Conservation (phyloP, 2,113 vertebrate species). For the Barnardius zonarius region DNA sequence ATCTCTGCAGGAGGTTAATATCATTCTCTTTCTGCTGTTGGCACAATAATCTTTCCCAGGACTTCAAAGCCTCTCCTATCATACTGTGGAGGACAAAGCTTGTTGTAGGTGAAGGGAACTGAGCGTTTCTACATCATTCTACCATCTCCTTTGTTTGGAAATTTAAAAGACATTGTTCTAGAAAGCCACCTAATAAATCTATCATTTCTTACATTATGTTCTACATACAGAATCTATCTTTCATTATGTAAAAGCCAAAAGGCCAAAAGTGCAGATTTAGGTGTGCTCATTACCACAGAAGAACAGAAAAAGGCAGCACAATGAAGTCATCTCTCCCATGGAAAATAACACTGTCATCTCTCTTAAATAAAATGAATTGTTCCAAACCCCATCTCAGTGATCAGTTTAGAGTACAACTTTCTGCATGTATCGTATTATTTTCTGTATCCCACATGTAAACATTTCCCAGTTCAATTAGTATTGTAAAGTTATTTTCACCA, state of each 20-base stretch:
- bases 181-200: constrained; percentile 35
- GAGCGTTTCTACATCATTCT: neutral
- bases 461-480: neutral
- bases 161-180: constrained; percentile 39
- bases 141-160: constrained; percentile 15
- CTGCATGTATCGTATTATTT: neutral
- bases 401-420: neutral
- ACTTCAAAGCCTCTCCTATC: constrained; percentile 38
- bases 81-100: constrained; percentile 11
- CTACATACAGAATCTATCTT: neutral
- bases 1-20: constrained; percentile 25
- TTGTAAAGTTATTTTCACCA: neutral
- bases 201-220: neutral
- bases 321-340: neutral
- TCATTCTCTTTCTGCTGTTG: constrained; percentile 3
- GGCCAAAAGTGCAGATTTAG: neutral
- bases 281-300: neutral
- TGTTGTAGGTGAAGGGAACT: neutral
- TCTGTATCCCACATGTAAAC: neutral
- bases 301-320: neutral
- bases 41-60: constrained; percentile 34
- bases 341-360: neutral
- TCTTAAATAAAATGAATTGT: neutral
- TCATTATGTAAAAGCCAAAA: constrained; percentile 4
- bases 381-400: neutral